These are phyloP conservation scores for Porphyrio hochstetteri DNA, from an alignment of 2,113 vertebrate genomes.

Conservation along the genomic window DNA sequence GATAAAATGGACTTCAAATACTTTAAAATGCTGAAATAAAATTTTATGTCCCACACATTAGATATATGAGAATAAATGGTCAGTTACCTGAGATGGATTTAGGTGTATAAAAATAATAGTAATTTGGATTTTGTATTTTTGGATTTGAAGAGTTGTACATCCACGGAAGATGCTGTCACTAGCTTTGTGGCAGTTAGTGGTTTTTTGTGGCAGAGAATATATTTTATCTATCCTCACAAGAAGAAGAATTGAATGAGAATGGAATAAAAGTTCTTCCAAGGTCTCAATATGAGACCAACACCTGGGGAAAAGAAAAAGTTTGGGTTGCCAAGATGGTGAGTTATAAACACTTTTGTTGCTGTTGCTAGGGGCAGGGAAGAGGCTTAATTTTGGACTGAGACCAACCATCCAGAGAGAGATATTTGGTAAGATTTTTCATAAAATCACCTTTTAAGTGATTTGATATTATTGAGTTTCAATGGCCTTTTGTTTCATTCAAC, in stretches of 20 bases:
- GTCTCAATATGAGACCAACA: not conserved
- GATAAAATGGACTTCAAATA: not conserved
- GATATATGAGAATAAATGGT: not conserved
- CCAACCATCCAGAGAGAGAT: not conserved
- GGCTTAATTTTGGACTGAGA: not conserved
- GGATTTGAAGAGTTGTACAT: not conserved
- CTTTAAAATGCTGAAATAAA: not conserved
- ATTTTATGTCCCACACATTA: not conserved
- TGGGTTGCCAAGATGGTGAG: not conserved
- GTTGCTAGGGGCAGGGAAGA: not conserved
- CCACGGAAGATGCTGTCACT: not conserved
- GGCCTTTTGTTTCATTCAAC: not conserved
- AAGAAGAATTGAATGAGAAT: not conserved
- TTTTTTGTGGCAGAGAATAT: not conserved
- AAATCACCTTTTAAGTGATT: not conserved
- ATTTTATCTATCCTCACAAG: not conserved
- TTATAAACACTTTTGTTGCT: not conserved
- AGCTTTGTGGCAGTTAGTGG: not conserved
- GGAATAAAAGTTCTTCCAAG: not conserved
- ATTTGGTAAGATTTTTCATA: not conserved
- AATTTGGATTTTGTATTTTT: not conserved
- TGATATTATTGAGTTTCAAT: not conserved
- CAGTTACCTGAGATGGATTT: not conserved
- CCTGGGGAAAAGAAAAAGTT: not conserved
- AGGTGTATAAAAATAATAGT: not conserved